These are phyloP conservation scores for Castor canadensis DNA, from an alignment of 2,113 vertebrate genomes.

Conservation along the genomic window DNA sequence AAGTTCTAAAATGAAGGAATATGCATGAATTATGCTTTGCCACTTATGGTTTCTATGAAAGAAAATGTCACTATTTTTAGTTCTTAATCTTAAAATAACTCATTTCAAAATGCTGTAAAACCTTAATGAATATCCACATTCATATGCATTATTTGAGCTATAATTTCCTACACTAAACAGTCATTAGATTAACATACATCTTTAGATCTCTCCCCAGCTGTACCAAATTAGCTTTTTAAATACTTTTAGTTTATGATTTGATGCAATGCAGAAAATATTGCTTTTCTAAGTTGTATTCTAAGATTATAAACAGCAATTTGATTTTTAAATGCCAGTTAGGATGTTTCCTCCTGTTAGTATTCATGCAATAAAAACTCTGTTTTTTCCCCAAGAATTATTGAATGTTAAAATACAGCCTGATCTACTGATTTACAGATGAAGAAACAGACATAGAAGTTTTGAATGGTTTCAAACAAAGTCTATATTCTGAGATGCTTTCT, in stretches of 20 bases:
- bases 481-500: not conserved
- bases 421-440: slow-evolving; percentile 47
- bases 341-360: slow-evolving; percentile 45
- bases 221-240: slow-evolving; percentile 68
- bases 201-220: slow-evolving; percentile 70
- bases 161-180: slow-evolving; percentile 77
- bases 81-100: slow-evolving; percentile 69
- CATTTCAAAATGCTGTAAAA: slow-evolving; percentile 64
- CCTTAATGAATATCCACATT: slow-evolving; percentile 72
- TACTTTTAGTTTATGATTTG: slow-evolving; percentile 68
- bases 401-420: slow-evolving; percentile 48
- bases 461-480: slow-evolving; percentile 1
- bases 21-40: slow-evolving; percentile 57
- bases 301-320: slow-evolving; percentile 71
- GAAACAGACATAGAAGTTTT: slow-evolving; percentile 37
- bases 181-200: slow-evolving; percentile 78
- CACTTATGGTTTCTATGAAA: slow-evolving; percentile 42
- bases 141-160: slow-evolving; percentile 78
- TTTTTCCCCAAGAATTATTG: slow-evolving; percentile 40
- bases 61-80: slow-evolving; percentile 66
- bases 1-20: slow-evolving; percentile 51
- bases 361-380: slow-evolving; percentile 18
- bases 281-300: slow-evolving; percentile 60
- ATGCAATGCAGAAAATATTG: slow-evolving; percentile 63
- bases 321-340: slow-evolving; percentile 67